Evolutionary conservation across 2,797 vertebrate genomes (phyloP).

Genomic region (Urophycis tenuis): DNA sequence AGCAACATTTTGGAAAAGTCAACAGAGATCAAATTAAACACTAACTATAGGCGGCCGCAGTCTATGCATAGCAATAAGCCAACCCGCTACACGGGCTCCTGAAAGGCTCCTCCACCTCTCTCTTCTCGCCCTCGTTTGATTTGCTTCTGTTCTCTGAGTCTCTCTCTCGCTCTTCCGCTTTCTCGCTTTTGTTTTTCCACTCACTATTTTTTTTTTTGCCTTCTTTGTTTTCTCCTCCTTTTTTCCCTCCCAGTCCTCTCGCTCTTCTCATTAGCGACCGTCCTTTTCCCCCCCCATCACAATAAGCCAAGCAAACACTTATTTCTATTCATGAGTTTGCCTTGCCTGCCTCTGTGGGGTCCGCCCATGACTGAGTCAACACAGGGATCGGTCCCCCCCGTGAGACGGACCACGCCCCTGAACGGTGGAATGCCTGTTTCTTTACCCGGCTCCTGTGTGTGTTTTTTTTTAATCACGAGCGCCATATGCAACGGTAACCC

Average conservation of each 20-base stretch:
- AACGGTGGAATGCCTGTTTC: slow-evolving; percentile 47
- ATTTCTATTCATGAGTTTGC: slow-evolving; percentile 60
- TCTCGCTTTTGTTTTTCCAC: slow-evolving; percentile 7
- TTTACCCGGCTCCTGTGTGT: slow-evolving; percentile 40
- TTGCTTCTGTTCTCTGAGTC: not conserved
- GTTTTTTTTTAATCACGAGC: slow-evolving; percentile 22
- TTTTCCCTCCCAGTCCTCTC: slow-evolving; percentile 1
- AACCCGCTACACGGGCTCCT: not conserved
- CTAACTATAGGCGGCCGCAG: not conserved
- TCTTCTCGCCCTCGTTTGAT: too few relatives aligned
- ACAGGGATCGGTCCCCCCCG: slow-evolving; percentile 24
- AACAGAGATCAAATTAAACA: not conserved
- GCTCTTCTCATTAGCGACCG: slow-evolving; percentile 41
- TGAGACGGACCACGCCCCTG: slow-evolving; percentile 29
- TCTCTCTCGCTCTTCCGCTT: slow-evolving; percentile 7
- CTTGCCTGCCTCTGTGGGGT: slow-evolving; percentile 26
- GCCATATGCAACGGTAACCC: not conserved
- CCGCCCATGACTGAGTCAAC: slow-evolving; percentile 47
- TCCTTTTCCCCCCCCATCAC: slow-evolving; percentile 27
- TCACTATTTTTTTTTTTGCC: slow-evolving; percentile 2
- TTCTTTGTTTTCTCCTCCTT: not conserved
- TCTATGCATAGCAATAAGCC: not conserved
- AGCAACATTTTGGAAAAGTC: slow-evolving; percentile 1
- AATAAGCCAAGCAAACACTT: slow-evolving; percentile 49
- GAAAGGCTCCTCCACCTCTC: not conserved